Evolutionary conservation across 1,140 invertebrate species (phyloP), one percentile per base, ranked within the genome.

Genomic region (Brachionus calyciflorus): DNA sequence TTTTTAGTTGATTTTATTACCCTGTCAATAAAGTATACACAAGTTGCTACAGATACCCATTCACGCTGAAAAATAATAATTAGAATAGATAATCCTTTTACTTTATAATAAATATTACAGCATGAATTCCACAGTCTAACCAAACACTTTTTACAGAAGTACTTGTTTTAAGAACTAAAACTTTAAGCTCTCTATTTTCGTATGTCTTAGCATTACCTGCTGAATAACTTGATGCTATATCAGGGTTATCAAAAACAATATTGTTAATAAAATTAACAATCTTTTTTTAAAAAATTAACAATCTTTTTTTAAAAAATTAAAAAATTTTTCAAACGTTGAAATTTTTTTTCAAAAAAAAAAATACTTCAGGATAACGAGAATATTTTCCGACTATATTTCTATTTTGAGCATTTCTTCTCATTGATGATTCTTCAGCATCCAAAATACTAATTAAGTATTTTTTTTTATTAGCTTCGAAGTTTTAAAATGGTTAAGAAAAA

Each of bases 121-220:
- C 65, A 70, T 70, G 65, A 9, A 70, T 70, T 17, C 65, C 65
- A 70, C 65, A 70, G 14, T 70, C 60, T 19, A 70, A 48, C 65
- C 65, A 70, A 17, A 70, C n/a, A 51, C 40, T 51, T 48, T 21
- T 28, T 28, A 12, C 10, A 33, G 44, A 28, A 5, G 65, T 17
- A 7, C 5, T n/a, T 10, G 37, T 70, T 48, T 70, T 46, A 14
- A 70, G 1, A 14, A 46, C 40, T 4, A 70, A n/a, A 17, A 48
- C 40, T 48, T 51, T 48, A 14, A 49, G 37, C 12, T 24, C 5
- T 12, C 65, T 26, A 33, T 46, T 46, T 37, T 70, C 65, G 26
- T 48, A 70, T 3, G 44, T 70, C 33, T 7, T 46, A 14, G 26
- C 37, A 9, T 37, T 37, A 37, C 9, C 9, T 14, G 40, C 37